Evolutionary conservation across 2,888 invertebrate species (phyloP), one percentile per base, ranked within the genome.

Genomic region (Dasypogon diadema): DNA sequence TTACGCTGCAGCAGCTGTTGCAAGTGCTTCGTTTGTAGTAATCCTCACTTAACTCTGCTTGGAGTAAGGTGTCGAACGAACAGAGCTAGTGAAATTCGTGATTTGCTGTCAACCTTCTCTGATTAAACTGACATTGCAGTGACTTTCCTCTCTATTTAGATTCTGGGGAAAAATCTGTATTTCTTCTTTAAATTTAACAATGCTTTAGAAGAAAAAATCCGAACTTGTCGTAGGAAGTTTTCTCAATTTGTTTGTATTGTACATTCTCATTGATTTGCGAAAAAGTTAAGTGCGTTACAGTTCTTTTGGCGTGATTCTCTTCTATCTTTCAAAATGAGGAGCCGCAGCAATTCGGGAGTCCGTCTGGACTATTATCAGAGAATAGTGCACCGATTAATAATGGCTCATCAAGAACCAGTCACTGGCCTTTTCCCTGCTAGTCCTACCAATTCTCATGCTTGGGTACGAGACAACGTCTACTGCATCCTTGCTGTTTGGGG

Each of bases 401-500:
- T 99, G 88, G 91, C 92, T 80, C 94, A 98, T 85, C 92, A 98
- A 89, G 95, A 99, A 87, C 97, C 99, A 24, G 96, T 99, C 0
- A 99, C 99, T 51, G 99, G 99, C 10, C 88, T 99, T 74, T 94
- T 99, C 83, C 97, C 98, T 65, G 95, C 97, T 5, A 95, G 94
- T 81, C 89, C 90, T 51, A 91, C 92, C 3, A 95, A 94, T 84
- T 91, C 93, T 76, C 98, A 99, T 87, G 98, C 99, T 0, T 99
- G 99, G 99, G 95, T 99, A 79, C 90, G 99, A 60, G 99, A 99
- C 85, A 99, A 99, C 88, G 91, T 99, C 1, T 99, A 99, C 84
- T 97, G 97, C 79, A 96, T 98, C 81, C 88, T 99, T 82, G 95
- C 98, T 10, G 96, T 99, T 26, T 99, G 99, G 99, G 98, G 98